Base-by-base conservation (phyloP, 2,888 invertebrate species). In the Cryptocephalus moraei region DNA sequence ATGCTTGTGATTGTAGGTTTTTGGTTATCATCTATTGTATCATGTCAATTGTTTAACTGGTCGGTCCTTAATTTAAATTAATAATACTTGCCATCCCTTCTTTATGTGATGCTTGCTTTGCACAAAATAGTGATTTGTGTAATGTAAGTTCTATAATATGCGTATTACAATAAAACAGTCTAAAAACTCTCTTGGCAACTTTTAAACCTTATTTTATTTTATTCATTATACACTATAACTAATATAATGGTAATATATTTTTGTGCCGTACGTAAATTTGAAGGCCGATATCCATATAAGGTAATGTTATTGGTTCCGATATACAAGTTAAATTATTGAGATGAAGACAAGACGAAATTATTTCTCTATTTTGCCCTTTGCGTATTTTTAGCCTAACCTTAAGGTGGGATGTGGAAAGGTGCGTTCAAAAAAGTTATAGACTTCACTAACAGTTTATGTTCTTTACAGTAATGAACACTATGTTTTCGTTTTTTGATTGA, bases 211-310 rank as follows among this genome's bases (percentile, higher is more conserved):
- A 31, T 40, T 40, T 12, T 31, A 31, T 40, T 40, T 22, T 31
- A 31, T 12, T 43, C 49, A 48, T 53, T 52, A 53, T 53, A 46
- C 49, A 36, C 40, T 55, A 64, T 22, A 22, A 68, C 67, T 68
- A 68, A 68, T 68, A 61, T 57, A 63, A 60, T 66, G 64, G 67
- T 68, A 63, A 61, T 68, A 63, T 70, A 68, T 70, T 69, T 70
- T 69, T 67, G 67, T 70, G 65, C 67, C 63, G 66, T 60, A 61
- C 52, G 45, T 56, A 56, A 58, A 62, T 22, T 22, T 6, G 67
- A 67, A 65, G 68, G 67, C 66, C 59, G 53, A 52, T 51, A 55
- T 49, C 49, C 51, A 52, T 45, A 59, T 56, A 66, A 69, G 68
- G 69, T 69, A 70, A 69, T 66, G 66, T 52, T 56, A 55, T 57